Base-by-base conservation (phyloP, 2,797 vertebrate genomes). In the Macroramphosus scolopax region DNA sequence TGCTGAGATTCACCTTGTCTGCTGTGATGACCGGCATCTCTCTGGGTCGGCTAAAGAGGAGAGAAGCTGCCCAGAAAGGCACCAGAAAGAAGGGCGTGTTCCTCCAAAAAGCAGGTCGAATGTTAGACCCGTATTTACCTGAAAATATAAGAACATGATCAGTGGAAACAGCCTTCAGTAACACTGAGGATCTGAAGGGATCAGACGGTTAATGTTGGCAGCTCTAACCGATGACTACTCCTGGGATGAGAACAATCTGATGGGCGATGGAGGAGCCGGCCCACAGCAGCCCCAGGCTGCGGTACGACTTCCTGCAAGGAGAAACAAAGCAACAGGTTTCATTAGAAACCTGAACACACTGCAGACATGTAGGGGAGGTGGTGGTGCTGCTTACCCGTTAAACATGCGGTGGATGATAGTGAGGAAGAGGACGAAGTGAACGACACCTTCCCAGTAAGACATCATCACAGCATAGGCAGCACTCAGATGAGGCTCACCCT, bases 101-200 rank as follows among this genome's bases (percentile, higher is more conserved):
- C 56, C 92, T 89, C 75, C 94, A 88, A 75, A 95, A 92, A 40
- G 89, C 60, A 0, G 91, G 90, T 9, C 75, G 86, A 44, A 96
- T 85, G 72, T 92, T 92, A 0, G 91, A 89, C 16, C 91, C 93
- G 62, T 93, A 92, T 71, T 97, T 97, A 44, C 96, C 96, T 98
- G 63, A 1, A 75, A 28, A 31, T 52, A 35, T 1, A n/a, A 26
- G 24, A 36, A 28, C 36, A 20, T 26, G 1, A 32, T 20, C 3
- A 47, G 9, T 2, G 18, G 3, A 37, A 9, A 17, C 1, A 13
- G 2, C 2, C n/a, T n/a, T 2, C 13, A 47, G 44, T 6, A 32
- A 12, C 9, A 33, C 6, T 4, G 13, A 1, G 0, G 3, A 56
- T 7, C 5, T 20, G 14, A 26, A 0, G 4, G 53, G 15, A 42